Evolutionary conservation across 2,113 vertebrate genomes (phyloP).

Genomic region (Hemichromis elongatus): DNA sequence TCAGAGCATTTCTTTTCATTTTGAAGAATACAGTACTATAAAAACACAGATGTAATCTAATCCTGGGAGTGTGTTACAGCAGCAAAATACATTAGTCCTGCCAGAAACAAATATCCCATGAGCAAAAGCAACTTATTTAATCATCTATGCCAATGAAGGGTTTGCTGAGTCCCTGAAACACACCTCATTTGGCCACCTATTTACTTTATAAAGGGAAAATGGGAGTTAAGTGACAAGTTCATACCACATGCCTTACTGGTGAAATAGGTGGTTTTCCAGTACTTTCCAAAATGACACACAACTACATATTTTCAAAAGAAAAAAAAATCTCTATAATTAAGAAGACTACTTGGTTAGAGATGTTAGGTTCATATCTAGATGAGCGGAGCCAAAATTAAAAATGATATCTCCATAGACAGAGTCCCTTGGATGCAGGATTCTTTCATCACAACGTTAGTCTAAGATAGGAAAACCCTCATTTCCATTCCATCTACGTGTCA

Average conservation of each 20-base stretch:
- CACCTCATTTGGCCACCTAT: conserved; percentile 24
- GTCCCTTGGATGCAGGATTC: accelerated
- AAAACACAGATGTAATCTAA: background rate
- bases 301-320: background rate
- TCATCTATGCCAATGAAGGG: background rate
- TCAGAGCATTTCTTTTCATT: background rate
- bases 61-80: background rate
- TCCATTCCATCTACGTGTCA: background rate
- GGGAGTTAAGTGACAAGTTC: background rate
- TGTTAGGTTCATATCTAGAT: background rate
- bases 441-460: background rate
- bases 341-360: background rate
- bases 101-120: background rate
- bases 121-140: background rate
- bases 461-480: background rate
- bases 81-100: background rate
- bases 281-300: background rate
- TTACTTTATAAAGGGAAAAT: background rate
- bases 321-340: background rate
- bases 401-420: background rate
- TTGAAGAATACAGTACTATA: background rate
- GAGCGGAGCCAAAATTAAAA: background rate
- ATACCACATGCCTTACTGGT: background rate
- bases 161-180: background rate
- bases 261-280: background rate